A percentile compares a stretch with the other conserved stretches of the same genome.
Evolutionary conservation across 2,888 invertebrate species (phyloP).

Genomic region (Agrotis segetum): DNA sequence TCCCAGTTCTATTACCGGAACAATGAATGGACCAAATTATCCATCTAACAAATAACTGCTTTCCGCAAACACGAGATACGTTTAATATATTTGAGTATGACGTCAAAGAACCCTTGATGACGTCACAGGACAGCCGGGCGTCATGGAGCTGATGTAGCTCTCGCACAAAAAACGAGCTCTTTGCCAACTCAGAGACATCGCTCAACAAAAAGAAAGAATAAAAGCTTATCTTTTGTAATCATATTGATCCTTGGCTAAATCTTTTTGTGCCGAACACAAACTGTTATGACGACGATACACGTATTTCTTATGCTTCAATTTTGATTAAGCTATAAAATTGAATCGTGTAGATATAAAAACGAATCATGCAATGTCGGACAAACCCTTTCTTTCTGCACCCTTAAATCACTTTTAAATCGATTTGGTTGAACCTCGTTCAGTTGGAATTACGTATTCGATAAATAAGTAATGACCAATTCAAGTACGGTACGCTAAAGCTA

Average conservation of each 20-base stretch:
- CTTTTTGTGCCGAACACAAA: constrained; percentile 12
- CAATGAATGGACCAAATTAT: constrained; percentile 30
- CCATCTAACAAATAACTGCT: constrained; percentile 22
- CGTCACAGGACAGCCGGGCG: constrained; percentile 54
- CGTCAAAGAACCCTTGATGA: constrained; percentile 52
- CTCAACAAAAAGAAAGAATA: constrained; percentile 27
- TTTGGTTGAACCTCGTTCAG: background rate
- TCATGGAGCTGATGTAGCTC: constrained; percentile 41
- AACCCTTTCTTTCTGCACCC: background rate
- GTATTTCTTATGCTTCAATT: background rate
- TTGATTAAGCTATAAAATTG: background rate
- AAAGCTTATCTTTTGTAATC: constrained; percentile 42
- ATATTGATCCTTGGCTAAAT: constrained; percentile 23
- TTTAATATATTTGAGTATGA: constrained; percentile 46
- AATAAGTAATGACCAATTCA: constrained; percentile 4
- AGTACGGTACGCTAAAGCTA: background rate
- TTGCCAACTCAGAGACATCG: constrained; percentile 37
- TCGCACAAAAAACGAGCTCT: constrained; percentile 38
- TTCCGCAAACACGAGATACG: constrained; percentile 38
- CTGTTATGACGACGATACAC: background rate
- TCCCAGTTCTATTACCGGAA: constrained; percentile 16
- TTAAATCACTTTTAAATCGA: background rate
- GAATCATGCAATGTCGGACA: too few species aligned
- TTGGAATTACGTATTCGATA: background rate
- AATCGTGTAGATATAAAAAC: background rate